phyloP scores from a whole-genome alignment of 2,113 vertebrate species.

The Anseranas semipalmata region DNA sequence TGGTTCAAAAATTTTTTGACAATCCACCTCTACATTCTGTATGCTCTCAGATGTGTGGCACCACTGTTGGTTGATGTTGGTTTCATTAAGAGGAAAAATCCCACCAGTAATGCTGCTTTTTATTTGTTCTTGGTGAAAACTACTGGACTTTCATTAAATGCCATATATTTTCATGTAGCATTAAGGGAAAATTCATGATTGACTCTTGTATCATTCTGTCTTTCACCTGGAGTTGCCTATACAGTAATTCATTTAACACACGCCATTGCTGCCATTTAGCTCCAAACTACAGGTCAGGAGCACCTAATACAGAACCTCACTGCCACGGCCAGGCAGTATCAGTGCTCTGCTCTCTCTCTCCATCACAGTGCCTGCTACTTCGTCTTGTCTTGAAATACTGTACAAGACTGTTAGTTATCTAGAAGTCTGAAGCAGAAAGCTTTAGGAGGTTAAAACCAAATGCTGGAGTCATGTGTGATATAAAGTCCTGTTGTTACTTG shows the following conservation, averaged over 20 bases:
- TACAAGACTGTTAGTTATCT: not conserved
- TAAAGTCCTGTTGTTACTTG: not conserved
- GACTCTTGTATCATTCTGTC: not conserved
- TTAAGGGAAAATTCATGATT: not conserved
- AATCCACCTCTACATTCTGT: not conserved
- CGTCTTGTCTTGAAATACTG: not conserved
- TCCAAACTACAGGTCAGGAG: not conserved
- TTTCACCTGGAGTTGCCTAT: not conserved
- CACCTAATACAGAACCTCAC: not conserved
- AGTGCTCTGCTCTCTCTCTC: not conserved
- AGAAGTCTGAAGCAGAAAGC: not conserved
- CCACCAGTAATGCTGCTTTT: not conserved
- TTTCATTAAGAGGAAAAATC: not conserved
- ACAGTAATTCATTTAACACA: not conserved
- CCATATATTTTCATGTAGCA: not conserved
- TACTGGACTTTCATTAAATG: too few species aligned
- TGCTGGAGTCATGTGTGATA: too few species aligned
- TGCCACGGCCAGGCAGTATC: not conserved
- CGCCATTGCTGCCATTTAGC: not conserved
- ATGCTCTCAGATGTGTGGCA: not conserved
- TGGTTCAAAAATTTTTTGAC: not conserved
- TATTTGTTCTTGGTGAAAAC: not conserved
- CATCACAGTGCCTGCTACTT: not conserved
- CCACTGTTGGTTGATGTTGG: not conserved
- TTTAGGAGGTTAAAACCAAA: not conserved